Percentiles rank a stretch among this genome's conserved stretches.
Evolutionary conservation across 2,113 vertebrate species (phyloP).

Genomic region (Procavia capensis): DNA sequence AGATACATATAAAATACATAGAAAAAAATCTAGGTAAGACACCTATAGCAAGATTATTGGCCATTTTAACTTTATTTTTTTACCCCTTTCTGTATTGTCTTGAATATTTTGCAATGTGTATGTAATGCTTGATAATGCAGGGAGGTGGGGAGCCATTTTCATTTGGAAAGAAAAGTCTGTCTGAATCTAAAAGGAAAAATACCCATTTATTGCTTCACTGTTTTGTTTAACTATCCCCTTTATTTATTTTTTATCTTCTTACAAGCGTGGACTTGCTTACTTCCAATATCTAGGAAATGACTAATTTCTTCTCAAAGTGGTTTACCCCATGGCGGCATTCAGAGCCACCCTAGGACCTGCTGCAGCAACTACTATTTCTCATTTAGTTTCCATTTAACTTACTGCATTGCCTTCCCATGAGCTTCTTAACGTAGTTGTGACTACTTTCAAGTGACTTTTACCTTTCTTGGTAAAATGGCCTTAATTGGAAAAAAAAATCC

Average conservation of each 20-base stretch:
- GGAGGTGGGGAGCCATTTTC: not conserved
- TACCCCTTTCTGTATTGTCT: conserved; percentile 1
- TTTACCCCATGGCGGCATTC: conserved; percentile 1
- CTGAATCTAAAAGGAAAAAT: not conserved
- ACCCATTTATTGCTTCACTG: not conserved
- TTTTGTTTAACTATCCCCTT: not conserved
- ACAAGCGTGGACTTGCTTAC: conserved; percentile 37
- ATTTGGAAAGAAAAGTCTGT: conserved; percentile 43
- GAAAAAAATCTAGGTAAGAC: not conserved
- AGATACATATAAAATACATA: not conserved
- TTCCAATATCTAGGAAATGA: conserved; percentile 24
- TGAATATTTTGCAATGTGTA: conserved; percentile 46
- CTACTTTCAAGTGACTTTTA: conserved; percentile 31
- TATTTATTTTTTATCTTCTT: not conserved
- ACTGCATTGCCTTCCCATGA: not conserved
- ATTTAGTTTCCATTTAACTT: not conserved
- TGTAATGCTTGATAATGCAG: conserved; percentile 12
- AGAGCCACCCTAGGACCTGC: not conserved
- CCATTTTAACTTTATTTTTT: conserved; percentile 31
- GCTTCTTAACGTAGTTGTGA: conserved; percentile 1
- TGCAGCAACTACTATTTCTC: conserved; percentile 40
- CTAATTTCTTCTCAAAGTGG: not conserved
- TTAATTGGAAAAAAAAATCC: not conserved
- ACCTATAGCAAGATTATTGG: not conserved
- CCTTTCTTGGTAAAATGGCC: conserved; percentile 1